These are phyloP conservation scores for Zosterops lateralis DNA, from an alignment of 2,113 vertebrate genomes.

Conservation along the genomic window DNA sequence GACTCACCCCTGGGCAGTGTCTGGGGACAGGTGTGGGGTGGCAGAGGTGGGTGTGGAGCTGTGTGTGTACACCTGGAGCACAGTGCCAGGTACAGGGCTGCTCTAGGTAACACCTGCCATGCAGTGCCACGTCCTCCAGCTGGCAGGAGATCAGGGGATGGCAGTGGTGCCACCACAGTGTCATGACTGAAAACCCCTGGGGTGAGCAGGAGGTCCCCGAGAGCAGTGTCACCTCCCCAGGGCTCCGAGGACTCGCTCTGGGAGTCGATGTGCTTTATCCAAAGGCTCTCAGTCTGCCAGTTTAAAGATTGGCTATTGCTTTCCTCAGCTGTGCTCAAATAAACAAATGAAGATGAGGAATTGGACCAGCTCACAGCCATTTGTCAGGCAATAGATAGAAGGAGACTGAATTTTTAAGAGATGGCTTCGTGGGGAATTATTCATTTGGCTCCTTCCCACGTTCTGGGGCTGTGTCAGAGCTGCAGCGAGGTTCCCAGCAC, in stretches of 20 bases:
- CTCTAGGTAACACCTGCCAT: not conserved
- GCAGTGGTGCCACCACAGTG: accelerated
- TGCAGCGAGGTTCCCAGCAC: not conserved
- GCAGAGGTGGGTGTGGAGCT: not conserved
- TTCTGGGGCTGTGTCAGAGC: not conserved
- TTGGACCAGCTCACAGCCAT: not conserved
- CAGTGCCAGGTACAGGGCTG: not conserved
- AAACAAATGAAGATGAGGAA: not conserved
- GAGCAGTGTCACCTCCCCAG: not conserved
- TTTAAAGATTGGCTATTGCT: not conserved
- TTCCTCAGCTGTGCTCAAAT: not conserved
- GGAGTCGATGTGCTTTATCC: not conserved
- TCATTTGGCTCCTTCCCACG: not conserved
- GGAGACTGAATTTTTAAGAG: not conserved
- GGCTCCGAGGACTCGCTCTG: not conserved
- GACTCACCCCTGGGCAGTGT: accelerated
- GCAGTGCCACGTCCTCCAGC: not conserved
- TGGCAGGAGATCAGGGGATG: not conserved
- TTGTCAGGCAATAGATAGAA: not conserved
- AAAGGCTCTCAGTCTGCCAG: not conserved
- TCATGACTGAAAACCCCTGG: not conserved
- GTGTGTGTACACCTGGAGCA: not conserved
- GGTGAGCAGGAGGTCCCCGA: not conserved
- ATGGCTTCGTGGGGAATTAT: not conserved
- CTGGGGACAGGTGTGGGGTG: not conserved